Conservation (phyloP, 2,797 vertebrate genomes). For the Discoglossus pictus region DNA sequence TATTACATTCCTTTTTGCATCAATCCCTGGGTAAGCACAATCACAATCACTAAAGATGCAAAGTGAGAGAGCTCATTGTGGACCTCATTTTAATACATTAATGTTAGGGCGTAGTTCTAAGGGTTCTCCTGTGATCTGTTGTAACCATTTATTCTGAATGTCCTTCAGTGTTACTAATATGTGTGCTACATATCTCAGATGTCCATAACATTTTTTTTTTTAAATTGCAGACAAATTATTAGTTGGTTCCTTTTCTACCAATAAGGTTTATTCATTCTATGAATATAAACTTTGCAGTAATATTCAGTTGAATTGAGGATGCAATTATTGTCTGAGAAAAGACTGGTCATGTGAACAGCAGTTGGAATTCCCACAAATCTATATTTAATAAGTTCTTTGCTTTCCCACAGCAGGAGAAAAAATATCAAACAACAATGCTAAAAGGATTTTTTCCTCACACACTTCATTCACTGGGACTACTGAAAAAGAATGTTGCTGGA, state of each 20-base stretch:
- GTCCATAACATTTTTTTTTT: too few species aligned
- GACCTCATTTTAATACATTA: too few species aligned
- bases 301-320: slow-evolving; percentile 4
- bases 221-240: not conserved
- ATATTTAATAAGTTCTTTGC: slow-evolving; percentile 46
- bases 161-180: too few species aligned
- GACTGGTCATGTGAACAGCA: slow-evolving; percentile 14
- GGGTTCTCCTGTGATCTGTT: too few species aligned
- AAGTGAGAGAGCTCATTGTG: too few species aligned
- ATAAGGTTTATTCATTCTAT: not conserved
- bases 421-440: slow-evolving; percentile 26
- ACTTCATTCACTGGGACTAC: slow-evolving; percentile 20
- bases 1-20: too few species aligned
- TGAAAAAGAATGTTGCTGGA: slow-evolving; percentile 9
- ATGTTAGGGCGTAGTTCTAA: too few species aligned
- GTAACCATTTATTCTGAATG: too few species aligned
- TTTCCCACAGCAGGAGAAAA: slow-evolving; percentile 39
- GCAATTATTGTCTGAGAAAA: slow-evolving; percentile 17
- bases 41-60: too few species aligned
- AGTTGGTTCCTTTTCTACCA: not conserved
- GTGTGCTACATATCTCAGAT: too few species aligned
- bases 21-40: too few species aligned
- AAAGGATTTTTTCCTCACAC: slow-evolving; percentile 28
- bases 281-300: not conserved
- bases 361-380: slow-evolving; percentile 46